These are phyloP conservation scores for Anoplolepis gracilipes DNA, from an alignment of 1,140 invertebrate genomes.

Conservation along the genomic window DNA sequence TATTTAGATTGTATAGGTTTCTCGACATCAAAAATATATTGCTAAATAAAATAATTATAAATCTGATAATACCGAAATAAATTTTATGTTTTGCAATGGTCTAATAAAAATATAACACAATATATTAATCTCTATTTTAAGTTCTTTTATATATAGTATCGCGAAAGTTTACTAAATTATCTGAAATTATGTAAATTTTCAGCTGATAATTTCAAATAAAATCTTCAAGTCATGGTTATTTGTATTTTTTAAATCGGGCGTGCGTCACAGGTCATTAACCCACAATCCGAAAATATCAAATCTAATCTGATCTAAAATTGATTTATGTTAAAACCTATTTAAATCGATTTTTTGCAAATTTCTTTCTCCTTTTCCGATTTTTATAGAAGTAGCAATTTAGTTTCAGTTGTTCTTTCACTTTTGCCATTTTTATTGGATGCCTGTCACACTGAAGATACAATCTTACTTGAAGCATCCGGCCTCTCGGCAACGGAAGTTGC, in stretches of 20 bases:
- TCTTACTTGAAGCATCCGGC: background rate
- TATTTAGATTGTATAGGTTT: background rate
- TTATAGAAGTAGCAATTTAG: background rate
- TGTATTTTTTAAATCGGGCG: background rate
- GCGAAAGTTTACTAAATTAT: constrained; percentile 5
- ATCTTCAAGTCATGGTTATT: background rate
- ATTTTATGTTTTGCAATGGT: background rate
- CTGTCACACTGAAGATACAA: background rate
- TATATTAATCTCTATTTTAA: background rate
- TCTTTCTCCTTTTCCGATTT: background rate
- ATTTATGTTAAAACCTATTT: background rate
- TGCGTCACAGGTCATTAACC: background rate
- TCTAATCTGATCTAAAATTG: constrained; percentile 3
- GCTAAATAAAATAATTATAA: background rate
- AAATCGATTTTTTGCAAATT: background rate
- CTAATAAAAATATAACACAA: background rate
- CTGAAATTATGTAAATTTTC: background rate
- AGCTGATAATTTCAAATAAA: background rate
- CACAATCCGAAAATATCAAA: constrained; percentile 12
- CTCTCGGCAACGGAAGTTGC: constrained; percentile 26
- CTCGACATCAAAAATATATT: background rate
- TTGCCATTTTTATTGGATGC: background rate
- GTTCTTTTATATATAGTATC: background rate
- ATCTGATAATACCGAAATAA: background rate
- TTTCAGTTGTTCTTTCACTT: constrained; percentile 7